Conservation (phyloP, 2,113 vertebrate species). For the Numenius arquata region DNA sequence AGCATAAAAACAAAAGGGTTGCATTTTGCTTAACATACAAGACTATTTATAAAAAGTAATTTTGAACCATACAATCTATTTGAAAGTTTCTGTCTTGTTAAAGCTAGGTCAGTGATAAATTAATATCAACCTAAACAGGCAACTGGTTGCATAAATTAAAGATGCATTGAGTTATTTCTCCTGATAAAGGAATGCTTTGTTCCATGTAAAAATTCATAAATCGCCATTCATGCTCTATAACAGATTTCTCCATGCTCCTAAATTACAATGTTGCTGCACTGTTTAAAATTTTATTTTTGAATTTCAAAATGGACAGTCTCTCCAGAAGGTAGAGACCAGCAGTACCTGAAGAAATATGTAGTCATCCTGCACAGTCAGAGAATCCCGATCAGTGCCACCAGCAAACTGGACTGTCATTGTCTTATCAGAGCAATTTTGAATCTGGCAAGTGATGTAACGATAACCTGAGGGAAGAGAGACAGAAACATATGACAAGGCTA, state of each 20-base stretch:
- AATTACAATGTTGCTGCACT: neutral
- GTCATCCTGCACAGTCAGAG: conserved; percentile 88
- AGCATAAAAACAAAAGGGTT: neutral
- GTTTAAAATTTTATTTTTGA: neutral
- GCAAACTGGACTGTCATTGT: conserved; percentile 78
- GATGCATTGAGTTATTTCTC: neutral
- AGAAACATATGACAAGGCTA: conserved; percentile 1
- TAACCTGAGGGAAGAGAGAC: conserved; percentile 75
- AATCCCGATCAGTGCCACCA: conserved; percentile 85
- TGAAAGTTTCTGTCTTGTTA: neutral
- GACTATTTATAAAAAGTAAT: neutral
- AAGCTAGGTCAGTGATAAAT: neutral
- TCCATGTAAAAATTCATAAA: neutral
- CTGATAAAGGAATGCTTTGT: neutral
- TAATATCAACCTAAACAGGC: neutral
- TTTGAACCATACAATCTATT: neutral
- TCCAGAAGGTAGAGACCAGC: neutral
- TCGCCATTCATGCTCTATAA: neutral
- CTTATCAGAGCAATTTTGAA: conserved; percentile 90
- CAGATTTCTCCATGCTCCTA: neutral
- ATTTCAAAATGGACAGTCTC: neutral
- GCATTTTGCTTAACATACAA: neutral
- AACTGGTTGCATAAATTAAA: neutral
- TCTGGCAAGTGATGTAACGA: conserved; percentile 87
- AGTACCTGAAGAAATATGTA: conserved; percentile 95